Conservation (phyloP, 2,888 invertebrate genomes). For the Abrostola tripartita region DNA sequence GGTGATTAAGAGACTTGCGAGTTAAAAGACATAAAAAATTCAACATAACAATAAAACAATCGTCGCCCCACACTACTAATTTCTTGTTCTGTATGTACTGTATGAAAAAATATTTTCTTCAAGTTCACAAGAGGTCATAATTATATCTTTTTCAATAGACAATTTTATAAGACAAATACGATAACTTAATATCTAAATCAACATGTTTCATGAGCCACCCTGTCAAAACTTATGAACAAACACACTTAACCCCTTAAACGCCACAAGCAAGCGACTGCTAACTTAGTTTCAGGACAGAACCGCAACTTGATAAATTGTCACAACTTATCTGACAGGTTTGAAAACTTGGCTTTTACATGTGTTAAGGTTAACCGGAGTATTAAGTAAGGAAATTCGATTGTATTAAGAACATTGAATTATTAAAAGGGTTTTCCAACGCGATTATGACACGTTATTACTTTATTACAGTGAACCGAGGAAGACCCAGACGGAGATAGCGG, state of each 20-base stretch:
- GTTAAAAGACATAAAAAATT: no score
- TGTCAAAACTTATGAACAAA: conserved; percentile 34
- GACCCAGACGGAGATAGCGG: no score
- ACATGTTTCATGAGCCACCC: conserved; percentile 15
- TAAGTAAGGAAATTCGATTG: neutral
- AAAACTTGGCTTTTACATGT: conserved; percentile 28
- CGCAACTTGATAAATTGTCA: conserved; percentile 47
- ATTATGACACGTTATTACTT: no score
- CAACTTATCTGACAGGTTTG: conserved; percentile 42
- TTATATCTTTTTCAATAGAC: no score
- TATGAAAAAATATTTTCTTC: no score
- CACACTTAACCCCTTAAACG: conserved; percentile 17
- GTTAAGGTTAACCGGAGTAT: neutral
- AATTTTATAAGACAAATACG: no score
- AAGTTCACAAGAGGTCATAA: no score
- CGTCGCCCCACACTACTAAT: no score
- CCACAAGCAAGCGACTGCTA: conserved; percentile 17
- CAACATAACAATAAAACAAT: no score
- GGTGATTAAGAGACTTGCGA: no score
- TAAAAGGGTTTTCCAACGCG: neutral
- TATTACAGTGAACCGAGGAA: no score
- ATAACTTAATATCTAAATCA: conserved; percentile 4
- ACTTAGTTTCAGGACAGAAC: conserved; percentile 41
- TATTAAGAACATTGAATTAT: neutral
- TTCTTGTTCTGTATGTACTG: no score